Conservation (phyloP, 2,888 invertebrate species). For the Pseudoips prasinana region DNA sequence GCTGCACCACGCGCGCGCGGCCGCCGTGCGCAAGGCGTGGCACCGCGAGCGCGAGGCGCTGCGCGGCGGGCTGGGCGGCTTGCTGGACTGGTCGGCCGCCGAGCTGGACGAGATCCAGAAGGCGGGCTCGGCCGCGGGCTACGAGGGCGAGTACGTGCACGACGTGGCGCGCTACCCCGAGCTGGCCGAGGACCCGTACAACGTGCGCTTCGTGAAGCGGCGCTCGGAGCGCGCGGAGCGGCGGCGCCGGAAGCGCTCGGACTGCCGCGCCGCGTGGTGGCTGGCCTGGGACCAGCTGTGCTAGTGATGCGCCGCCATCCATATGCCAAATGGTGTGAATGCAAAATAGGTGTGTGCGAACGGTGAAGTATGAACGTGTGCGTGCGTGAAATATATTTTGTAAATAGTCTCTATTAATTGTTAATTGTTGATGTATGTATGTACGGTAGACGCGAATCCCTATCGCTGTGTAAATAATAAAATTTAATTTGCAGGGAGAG, state of each 20-base stretch:
- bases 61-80: constrained; percentile 88
- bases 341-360: constrained; percentile 58
- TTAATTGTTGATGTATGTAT: constrained; percentile 82
- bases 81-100: constrained; percentile 92
- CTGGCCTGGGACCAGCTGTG: constrained; percentile 70
- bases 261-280: constrained; percentile 74
- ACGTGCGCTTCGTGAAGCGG: constrained; percentile 94
- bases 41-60: constrained; percentile 93
- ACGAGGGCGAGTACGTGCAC: constrained; percentile 95
- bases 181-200: constrained; percentile 97
- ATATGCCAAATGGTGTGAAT: constrained; percentile 79
- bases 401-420: constrained; percentile 82
- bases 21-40: constrained; percentile 96
- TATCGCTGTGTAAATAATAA: constrained; percentile 81
- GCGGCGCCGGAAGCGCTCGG: constrained; percentile 86
- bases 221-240: constrained; percentile 87
- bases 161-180: constrained; percentile 95
- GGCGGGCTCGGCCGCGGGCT: constrained; percentile 90
- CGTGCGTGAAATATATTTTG: constrained; percentile 75
- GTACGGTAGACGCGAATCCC: constrained; percentile 81
- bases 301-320: constrained; percentile 77
- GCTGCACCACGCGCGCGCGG: constrained; percentile 93
- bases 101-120: constrained; percentile 95
- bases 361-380: constrained; percentile 64
- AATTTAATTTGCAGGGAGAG: constrained; percentile 81